These are phyloP conservation scores for Eurystomus gularis DNA, from an alignment of 2,113 vertebrate species.

Conservation along the genomic window DNA sequence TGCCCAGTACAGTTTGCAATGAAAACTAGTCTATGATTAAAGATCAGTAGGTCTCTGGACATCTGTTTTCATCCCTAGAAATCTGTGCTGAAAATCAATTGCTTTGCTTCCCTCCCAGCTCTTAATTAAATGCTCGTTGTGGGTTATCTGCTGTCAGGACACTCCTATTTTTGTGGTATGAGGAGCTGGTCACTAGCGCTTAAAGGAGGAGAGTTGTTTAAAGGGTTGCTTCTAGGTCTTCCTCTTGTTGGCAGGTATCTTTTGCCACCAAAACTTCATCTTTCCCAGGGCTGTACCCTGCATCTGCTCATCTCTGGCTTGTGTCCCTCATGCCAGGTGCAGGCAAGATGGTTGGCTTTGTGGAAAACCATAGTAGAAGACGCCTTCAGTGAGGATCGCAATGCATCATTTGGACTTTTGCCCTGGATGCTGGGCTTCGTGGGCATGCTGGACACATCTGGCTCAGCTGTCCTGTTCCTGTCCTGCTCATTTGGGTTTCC, in stretches of 20 bases:
- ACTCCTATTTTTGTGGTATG: fast-evolving
- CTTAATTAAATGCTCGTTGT: background rate
- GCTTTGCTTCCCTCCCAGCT: background rate
- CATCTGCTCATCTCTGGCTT: background rate
- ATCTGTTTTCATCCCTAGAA: background rate
- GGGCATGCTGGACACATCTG: background rate
- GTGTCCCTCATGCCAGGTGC: fast-evolving
- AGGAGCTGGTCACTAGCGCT: background rate
- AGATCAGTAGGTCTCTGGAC: background rate
- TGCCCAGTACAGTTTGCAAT: background rate
- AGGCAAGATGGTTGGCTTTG: background rate
- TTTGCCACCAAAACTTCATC: background rate
- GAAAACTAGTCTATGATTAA: background rate
- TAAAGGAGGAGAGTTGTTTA: background rate
- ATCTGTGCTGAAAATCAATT: background rate
- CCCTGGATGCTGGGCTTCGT: background rate
- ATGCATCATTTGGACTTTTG: background rate
- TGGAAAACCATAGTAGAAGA: fast-evolving
- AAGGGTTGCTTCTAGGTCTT: background rate
- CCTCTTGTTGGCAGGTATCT: background rate
- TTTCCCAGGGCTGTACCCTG: background rate
- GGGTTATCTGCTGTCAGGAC: background rate
- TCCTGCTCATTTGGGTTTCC: background rate
- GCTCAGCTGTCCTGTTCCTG: background rate
- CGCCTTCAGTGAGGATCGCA: fast-evolving